Evolutionary conservation across 2,888 invertebrate species (phyloP).

Genomic region (Nephrotoma flavescens): DNA sequence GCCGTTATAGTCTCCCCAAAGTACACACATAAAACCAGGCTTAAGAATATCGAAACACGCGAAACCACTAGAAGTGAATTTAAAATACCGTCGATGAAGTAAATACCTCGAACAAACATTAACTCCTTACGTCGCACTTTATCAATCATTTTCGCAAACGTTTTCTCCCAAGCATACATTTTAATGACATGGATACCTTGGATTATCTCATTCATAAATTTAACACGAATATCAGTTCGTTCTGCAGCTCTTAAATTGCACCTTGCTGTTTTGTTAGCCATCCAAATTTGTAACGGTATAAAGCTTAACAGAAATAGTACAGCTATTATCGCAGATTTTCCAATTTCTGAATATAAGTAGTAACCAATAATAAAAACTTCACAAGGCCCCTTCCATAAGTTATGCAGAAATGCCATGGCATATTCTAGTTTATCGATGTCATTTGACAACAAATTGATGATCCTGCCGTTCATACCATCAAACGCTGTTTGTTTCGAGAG

Average conservation of each 20-base stretch:
- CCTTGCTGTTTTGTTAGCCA: constrained; percentile 51
- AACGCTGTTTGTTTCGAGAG: constrained; percentile 70
- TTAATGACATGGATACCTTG: constrained; percentile 51
- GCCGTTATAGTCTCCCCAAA: constrained; percentile 52
- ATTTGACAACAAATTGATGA: constrained; percentile 87
- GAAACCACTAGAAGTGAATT: constrained; percentile 62
- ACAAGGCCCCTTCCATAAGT: constrained; percentile 79
- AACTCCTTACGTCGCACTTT: constrained; percentile 59
- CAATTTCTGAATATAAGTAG: constrained; percentile 44
- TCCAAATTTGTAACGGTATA: constrained; percentile 58
- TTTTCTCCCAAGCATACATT: constrained; percentile 80
- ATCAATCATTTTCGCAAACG: constrained; percentile 58
- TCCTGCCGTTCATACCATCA: constrained; percentile 61
- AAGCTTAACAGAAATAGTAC: constrained; percentile 54
- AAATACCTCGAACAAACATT: constrained; percentile 47
- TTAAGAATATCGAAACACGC: constrained; percentile 62
- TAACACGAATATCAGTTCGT: constrained; percentile 70
- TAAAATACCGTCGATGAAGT: constrained; percentile 50
- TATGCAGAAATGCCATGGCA: constrained; percentile 79
- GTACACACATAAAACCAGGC: constrained; percentile 52
- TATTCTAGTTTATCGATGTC: constrained; percentile 92
- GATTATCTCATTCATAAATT: constrained; percentile 64
- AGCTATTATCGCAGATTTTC: constrained; percentile 52
- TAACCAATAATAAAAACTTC: constrained; percentile 33
- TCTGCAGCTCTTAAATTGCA: constrained; percentile 55